Evolutionary conservation across 1,140 invertebrate genomes (phyloP).

Genomic region (Neotoxoptera formosana): DNA sequence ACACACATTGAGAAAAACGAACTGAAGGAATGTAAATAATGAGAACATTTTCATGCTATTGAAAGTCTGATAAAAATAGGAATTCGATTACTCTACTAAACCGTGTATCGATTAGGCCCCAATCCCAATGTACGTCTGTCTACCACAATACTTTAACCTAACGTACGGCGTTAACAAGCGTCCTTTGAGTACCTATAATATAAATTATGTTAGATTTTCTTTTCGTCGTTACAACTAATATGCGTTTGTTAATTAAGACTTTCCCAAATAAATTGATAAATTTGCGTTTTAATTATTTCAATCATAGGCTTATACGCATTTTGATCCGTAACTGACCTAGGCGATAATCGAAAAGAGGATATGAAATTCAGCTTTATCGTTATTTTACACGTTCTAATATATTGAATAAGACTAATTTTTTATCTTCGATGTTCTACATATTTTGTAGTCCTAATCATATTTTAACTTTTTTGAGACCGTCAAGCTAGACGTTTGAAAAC

Average conservation of each 20-base stretch:
- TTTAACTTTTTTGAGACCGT: not conserved
- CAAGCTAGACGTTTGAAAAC: not conserved
- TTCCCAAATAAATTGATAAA: too few species aligned
- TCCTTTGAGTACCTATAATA: not conserved
- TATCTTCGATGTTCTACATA: not conserved
- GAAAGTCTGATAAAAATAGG: not conserved
- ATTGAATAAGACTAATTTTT: not conserved
- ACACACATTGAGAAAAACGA: not conserved
- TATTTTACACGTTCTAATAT: not conserved
- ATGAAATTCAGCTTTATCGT: not conserved
- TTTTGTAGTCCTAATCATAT: not conserved
- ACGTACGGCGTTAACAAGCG: not conserved
- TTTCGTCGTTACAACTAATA: too few species aligned
- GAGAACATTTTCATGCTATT: not conserved
- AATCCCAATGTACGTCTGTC: not conserved
- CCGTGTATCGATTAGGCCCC: not conserved
- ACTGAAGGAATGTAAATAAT: not conserved
- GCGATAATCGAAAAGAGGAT: not conserved
- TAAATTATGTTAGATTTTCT: too few species aligned
- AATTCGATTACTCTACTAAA: not conserved
- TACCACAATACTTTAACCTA: not conserved
- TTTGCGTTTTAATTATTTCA: too few species aligned
- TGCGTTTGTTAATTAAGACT: too few species aligned
- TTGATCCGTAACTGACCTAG: too few species aligned
- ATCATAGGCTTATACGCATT: too few species aligned